Conservation (phyloP, 2,797 vertebrate genomes). For the Hafferia zeledoni region DNA sequence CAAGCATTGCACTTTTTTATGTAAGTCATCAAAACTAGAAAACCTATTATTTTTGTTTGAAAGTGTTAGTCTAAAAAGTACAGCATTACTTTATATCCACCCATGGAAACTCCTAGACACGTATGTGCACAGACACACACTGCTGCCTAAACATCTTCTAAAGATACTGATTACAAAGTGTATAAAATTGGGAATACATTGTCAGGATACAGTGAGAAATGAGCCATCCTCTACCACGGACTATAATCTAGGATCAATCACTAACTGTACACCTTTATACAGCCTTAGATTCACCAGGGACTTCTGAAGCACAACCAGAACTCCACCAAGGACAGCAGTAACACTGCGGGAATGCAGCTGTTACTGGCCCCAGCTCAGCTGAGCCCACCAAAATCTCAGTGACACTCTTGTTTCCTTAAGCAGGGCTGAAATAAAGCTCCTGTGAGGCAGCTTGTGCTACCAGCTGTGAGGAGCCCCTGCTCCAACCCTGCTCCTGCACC, state of each 20-base stretch:
- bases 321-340: conserved; percentile 25
- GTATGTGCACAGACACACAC: conserved; percentile 34
- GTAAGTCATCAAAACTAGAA: conserved; percentile 42
- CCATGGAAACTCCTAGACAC: conserved; percentile 28
- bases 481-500: not conserved
- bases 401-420: not conserved
- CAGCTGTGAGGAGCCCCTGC: conserved; percentile 2
- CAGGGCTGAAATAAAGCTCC: not conserved
- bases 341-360: not conserved
- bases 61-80: conserved; percentile 60
- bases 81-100: conserved; percentile 41
- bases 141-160: conserved; percentile 71
- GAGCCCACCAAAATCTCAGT: not conserved
- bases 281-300: conserved; percentile 29
- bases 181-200: conserved; percentile 64
- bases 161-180: conserved; percentile 72
- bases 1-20: conserved; percentile 44
- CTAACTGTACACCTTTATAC: conserved; percentile 68
- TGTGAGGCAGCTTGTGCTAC: not conserved
- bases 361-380: not conserved
- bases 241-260: conserved; percentile 66
- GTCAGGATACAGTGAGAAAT: conserved; percentile 65
- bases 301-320: conserved; percentile 53
- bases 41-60: conserved; percentile 45
- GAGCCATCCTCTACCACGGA: conserved; percentile 62